Conservation (phyloP, 2,113 vertebrate genomes). For the Stigmatopora argus region DNA sequence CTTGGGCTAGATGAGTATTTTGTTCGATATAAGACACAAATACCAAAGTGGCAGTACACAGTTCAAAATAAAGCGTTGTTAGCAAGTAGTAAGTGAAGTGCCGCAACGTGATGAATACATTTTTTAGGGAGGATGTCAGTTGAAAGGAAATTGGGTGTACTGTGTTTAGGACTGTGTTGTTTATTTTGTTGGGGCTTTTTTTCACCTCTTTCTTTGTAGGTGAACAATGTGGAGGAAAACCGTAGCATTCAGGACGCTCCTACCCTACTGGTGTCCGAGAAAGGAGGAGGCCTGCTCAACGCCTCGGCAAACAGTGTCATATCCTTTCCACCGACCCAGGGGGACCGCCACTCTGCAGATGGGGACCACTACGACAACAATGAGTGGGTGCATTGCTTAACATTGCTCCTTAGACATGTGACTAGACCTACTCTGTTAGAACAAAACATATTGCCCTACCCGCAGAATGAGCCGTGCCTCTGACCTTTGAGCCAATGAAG, state of each 20-base stretch:
- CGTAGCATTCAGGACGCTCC: conserved; percentile 72
- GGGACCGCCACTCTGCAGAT: conserved; percentile 51
- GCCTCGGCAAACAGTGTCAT: conserved; percentile 66
- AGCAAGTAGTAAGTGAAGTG: neutral
- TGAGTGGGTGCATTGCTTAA: conserved; percentile 55
- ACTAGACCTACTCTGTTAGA: conserved; percentile 36
- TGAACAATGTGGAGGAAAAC: conserved; percentile 78
- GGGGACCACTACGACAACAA: conserved; percentile 44
- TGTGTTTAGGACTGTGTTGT: conserved; percentile 1
- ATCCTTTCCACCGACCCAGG: conserved; percentile 61
- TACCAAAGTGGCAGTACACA: neutral
- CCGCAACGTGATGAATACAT: neutral
- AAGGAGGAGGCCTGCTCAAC: conserved; percentile 63
- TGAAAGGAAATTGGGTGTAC: neutral
- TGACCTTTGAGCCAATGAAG: conserved; percentile 42
- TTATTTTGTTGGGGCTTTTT: conserved; percentile 32
- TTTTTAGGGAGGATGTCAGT: conserved; percentile 22
- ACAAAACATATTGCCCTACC: conserved; percentile 37
- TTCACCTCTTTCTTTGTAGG: conserved; percentile 63
- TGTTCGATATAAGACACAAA: neutral
- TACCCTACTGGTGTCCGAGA: conserved; percentile 80
- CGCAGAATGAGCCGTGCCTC: conserved; percentile 24
- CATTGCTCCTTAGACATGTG: conserved; percentile 15
- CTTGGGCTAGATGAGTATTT: neutral
- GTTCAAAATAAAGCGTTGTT: neutral